Evolutionary conservation across 2,113 vertebrate species (phyloP), one percentile per base, ranked within the genome.

Genomic region (Spermophilus dauricus): DNA sequence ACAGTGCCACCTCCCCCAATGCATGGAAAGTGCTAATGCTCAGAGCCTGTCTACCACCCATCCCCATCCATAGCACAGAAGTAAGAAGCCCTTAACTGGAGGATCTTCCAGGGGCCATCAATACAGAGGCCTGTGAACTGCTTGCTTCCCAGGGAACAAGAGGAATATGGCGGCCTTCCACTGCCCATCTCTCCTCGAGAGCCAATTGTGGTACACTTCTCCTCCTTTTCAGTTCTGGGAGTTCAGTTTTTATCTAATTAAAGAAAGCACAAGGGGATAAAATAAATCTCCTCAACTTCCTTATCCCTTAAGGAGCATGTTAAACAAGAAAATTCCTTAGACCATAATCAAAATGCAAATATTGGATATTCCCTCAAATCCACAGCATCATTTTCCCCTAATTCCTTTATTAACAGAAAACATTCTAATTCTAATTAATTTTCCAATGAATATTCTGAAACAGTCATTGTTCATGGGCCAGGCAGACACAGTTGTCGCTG

Each of bases 401-500:
- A 72, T 77, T 78, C 53, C n/a, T 63, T 61, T 89, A 20, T 91
- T 65, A 93, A 51, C 22, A 73, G 76, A 95, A 96, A 78, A 78
- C 34, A 56, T 56, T 88, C 9, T 90, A 24, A 69, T 84, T 88
- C 58, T n/a, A 22, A 58, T 65, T 34, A 70, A 86, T 51, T 84
- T 93, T 48, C 48, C 56, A 67, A 45, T 16, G 8, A 91, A 20
- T 58, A 67, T 72, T 32, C 82, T 58, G 14, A 82, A 86, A 91
- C 20, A 91, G 72, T 12, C 28, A 65, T 1, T 53, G 14, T 18
- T 45, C 10, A 8, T 34, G 58, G 53, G 48, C 86, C 39, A 73
- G 37, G 20, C 30, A 90, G 32, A 18, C 34, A 37, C 22, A 89
- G 3, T 22, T 53, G 37, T 88, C 82, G 37, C 87, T 80, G 77